A percentile compares a stretch with the other conserved stretches of the same genome.
Conservation (phyloP, 1,140 invertebrate species). For the Drosophila pseudoobscura region DNA sequence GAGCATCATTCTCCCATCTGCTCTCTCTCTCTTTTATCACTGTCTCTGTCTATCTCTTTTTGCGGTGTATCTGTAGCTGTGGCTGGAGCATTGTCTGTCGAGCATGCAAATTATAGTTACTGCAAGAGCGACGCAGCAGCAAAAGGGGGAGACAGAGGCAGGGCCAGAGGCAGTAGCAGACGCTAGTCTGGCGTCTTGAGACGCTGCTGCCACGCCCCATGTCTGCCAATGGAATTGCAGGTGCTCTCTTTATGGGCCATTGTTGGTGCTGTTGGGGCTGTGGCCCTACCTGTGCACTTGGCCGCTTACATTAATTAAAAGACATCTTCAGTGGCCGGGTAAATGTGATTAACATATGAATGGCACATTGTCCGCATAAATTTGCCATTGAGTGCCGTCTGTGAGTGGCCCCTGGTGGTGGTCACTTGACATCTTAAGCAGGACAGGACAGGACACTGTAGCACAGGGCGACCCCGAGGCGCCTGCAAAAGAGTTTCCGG, state of each 20-base stretch:
- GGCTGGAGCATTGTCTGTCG: slow-evolving; percentile 56
- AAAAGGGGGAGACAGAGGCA: neutral
- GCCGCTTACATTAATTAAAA: slow-evolving; percentile 77
- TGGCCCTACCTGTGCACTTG: slow-evolving; percentile 59
- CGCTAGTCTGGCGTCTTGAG: slow-evolving; percentile 49
- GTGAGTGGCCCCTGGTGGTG: slow-evolving; percentile 23
- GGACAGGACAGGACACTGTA: too few species aligned
- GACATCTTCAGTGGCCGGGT: slow-evolving; percentile 30
- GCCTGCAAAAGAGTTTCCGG: slow-evolving; percentile 66
- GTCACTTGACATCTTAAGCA: slow-evolving; percentile 80
- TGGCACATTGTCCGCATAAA: slow-evolving; percentile 78
- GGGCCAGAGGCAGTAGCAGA: neutral
- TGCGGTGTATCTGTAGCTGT: slow-evolving; percentile 14
- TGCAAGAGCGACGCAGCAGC: slow-evolving; percentile 3
- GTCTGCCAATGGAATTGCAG: too few species aligned
- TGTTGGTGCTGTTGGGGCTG: neutral
- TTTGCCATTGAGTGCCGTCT: slow-evolving; percentile 63
- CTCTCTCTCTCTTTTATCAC: neutral
- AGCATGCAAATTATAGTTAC: slow-evolving; percentile 73
- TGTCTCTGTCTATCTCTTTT: neutral
- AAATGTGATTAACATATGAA: slow-evolving; percentile 78
- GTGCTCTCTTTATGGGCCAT: slow-evolving; percentile 2
- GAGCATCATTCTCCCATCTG: slow-evolving; percentile 23
- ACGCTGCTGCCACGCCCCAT: slow-evolving; percentile 26
- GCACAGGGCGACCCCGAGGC: slow-evolving; percentile 60